Conservation (phyloP, 1,140 invertebrate genomes). For the Sycophaga agraensis region DNA sequence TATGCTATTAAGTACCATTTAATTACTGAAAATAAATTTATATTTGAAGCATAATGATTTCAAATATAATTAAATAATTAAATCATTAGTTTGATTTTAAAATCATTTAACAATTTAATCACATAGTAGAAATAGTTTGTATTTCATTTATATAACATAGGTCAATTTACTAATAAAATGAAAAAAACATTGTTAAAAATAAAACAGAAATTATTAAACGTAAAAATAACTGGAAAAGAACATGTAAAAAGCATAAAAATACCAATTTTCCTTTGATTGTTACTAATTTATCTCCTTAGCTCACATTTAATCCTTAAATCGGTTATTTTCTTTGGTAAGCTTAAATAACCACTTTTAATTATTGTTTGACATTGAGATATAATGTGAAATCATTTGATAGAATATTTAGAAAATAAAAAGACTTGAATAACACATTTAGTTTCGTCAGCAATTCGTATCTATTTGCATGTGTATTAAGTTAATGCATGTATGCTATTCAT, state of each 20-base stretch:
- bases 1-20: too few species aligned
- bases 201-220: neutral
- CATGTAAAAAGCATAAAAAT: neutral
- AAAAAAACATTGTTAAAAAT: too few species aligned
- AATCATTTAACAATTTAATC: neutral
- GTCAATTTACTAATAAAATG: conserved; percentile 7
- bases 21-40: too few species aligned
- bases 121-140: neutral
- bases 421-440: too few species aligned
- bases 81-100: neutral
- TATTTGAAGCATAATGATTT: too few species aligned
- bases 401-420: neutral
- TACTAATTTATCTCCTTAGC: too few species aligned
- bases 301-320: too few species aligned
- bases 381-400: neutral
- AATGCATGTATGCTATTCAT: neutral
- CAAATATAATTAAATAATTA: neutral
- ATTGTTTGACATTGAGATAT: neutral
- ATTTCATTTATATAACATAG: neutral
- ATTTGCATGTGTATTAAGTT: neutral
- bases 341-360: neutral
- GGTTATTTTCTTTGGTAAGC: neutral
- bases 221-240: neutral
- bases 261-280: too few species aligned
- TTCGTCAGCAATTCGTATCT: neutral